Base-by-base conservation (phyloP, 2,888 invertebrate genomes). In the Cephus nigrinus region DNA sequence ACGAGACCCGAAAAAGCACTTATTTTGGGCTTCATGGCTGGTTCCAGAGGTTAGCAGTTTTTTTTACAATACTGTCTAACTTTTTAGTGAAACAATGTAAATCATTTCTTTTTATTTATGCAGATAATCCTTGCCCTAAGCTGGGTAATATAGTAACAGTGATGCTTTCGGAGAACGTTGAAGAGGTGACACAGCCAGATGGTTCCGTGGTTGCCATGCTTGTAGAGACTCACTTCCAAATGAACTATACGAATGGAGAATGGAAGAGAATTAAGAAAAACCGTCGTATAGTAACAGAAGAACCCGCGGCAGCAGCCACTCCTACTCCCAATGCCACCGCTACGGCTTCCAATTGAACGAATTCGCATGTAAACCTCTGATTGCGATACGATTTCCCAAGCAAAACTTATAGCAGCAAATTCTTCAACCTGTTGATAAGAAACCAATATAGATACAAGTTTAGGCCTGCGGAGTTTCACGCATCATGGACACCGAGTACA, bases 1-100 rank as follows among this genome's bases (percentile, higher is more conserved):
- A 98, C 98, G 4, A 93, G 98, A 84, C 98, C 98, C 0, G 99
- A 99, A 91, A 99, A 99, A 91, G 98, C 98, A 77, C 95, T 99
- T 76, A 99, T 99, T 90, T 94, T 99, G 55, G 98, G 98, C 83
- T 99, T 99, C 89, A 99, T 99, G 98, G 98, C 98, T 75, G 99
- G 99, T n/a, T 97, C 98, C 12, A 95, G 98, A 92, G 97, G 96
- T 96, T 15, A 34, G 30, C 23, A 15, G 12, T 33, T 23, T 76
- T 79, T 30, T 72, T 75, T 69, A 73, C 30, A 30, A 30, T 11
- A 11, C 68, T 31, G 32, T 35, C 12, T 12, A 69, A 73, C 23
- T 74, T 69, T 69, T 79, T 76, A 75, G 30, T 55, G 55, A 9
- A 2, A 15, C 9, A 23, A 68, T 76, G 34, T 68, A 36, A 77